phyloP scores from a whole-genome alignment of 2,888 invertebrate species.

The Ormyrus rosae region DNA sequence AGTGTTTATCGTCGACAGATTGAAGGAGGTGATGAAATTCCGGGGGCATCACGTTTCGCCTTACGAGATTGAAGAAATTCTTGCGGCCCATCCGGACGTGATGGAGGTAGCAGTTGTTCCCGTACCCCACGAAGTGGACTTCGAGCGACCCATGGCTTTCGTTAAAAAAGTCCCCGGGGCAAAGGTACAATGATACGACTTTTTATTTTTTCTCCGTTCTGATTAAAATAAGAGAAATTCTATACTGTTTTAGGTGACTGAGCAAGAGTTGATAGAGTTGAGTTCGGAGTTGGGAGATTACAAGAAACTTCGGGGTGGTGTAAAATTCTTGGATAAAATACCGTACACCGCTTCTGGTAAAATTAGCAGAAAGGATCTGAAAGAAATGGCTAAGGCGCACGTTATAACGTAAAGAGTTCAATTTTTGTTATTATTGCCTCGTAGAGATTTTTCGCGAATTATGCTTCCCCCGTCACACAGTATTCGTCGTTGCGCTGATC shows the following conservation, averaged over 20 bases:
- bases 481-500: too few relatives aligned
- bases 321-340: constrained; percentile 64
- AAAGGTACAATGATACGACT: constrained; percentile 57
- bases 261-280: constrained; percentile 64
- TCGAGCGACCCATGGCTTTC: constrained; percentile 69
- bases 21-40: constrained; percentile 70
- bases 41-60: constrained; percentile 68
- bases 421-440: too few relatives aligned
- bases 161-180: constrained; percentile 58
- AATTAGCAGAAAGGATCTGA: constrained; percentile 62
- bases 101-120: constrained; percentile 68
- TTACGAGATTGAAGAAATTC: constrained; percentile 65
- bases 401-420: background rate
- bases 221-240: background rate
- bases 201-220: background rate
- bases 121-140: constrained; percentile 63
- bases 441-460: too few relatives aligned
- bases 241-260: constrained; percentile 62
- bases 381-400: constrained; percentile 59
- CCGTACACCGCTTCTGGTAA: constrained; percentile 67
- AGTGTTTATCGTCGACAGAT: constrained; percentile 67
- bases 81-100: constrained; percentile 65
- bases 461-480: too few relatives aligned
- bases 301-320: constrained; percentile 66
- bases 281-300: constrained; percentile 62